Evolutionary conservation across 2,888 invertebrate genomes (phyloP).

Genomic region (Calameuta filiformis): DNA sequence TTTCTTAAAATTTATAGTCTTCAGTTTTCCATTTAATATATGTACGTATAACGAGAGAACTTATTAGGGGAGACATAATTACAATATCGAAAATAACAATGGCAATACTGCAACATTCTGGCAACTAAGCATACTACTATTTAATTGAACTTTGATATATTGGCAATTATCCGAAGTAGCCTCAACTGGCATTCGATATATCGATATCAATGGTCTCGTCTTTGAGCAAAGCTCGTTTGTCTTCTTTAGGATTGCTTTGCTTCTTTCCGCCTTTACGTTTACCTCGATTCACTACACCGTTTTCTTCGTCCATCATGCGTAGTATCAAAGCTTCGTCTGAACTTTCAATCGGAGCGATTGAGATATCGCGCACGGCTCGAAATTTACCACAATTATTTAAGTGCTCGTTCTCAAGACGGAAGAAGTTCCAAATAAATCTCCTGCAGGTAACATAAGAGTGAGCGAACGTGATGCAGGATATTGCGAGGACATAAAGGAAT

Average conservation of each 20-base stretch:
- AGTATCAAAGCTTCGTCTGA: conserved; percentile 91
- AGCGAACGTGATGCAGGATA: not conserved
- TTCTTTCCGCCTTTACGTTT: conserved; percentile 67
- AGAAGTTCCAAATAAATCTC: conserved; percentile 99
- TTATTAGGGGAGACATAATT: not conserved
- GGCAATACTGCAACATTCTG: not conserved
- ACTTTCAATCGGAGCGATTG: conserved; percentile 92
- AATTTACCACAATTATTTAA: conserved; percentile 99
- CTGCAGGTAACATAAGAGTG: conserved; percentile 64
- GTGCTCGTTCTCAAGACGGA: conserved; percentile 99
- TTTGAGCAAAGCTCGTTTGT: conserved; percentile 65
- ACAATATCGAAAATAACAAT: not conserved
- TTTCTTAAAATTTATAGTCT: conserved; percentile 1
- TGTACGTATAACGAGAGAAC: not conserved
- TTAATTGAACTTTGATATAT: not conserved
- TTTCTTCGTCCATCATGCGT: conserved; percentile 95
- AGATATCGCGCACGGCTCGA: conserved; percentile 97
- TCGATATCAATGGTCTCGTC: conserved; percentile 63
- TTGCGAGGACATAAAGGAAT: conserved; percentile 10
- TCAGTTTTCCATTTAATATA: not conserved
- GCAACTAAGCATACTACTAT: not conserved
- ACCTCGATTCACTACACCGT: conserved; percentile 84
- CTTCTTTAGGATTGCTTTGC: conserved; percentile 61
- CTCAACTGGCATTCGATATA: conserved; percentile 61
- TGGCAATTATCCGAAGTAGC: conserved; percentile 6